Percentiles rank a stretch among this genome's conserved stretches.
Evolutionary conservation across 1,140 invertebrate species (phyloP).

Genomic region (Monochamus saltuarius): DNA sequence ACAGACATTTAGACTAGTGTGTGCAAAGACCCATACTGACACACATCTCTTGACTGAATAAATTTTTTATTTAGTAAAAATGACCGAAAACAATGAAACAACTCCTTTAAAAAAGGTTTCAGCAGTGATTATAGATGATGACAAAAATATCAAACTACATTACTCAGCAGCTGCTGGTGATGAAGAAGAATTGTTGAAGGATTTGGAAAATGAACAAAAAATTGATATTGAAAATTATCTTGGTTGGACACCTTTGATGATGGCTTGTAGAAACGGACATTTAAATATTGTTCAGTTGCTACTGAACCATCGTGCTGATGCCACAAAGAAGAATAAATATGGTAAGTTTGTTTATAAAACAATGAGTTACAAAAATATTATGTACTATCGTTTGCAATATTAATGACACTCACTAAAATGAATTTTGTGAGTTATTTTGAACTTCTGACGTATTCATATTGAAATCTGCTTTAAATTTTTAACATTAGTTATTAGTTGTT

Average conservation of each 20-base stretch:
- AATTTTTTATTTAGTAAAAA: too few species aligned
- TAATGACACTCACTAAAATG: too few species aligned
- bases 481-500: too few species aligned
- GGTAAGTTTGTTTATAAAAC: slow-evolving; percentile 44
- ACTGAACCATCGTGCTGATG: slow-evolving; percentile 49
- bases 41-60: too few species aligned
- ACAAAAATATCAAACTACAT: slow-evolving; percentile 44
- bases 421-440: too few species aligned
- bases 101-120: neutral
- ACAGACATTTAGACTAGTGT: too few species aligned
- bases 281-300: slow-evolving; percentile 50
- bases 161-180: slow-evolving; percentile 34
- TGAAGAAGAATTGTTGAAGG: slow-evolving; percentile 25
- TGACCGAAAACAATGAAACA: slow-evolving; percentile 1
- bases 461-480: too few species aligned
- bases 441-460: too few species aligned
- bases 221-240: slow-evolving; percentile 53
- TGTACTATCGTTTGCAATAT: too few species aligned
- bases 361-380: neutral
- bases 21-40: too few species aligned
- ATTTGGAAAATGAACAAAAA: slow-evolving; percentile 25
- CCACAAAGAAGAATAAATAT: slow-evolving; percentile 52
- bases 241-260: slow-evolving; percentile 59
- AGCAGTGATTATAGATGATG: slow-evolving; percentile 34
- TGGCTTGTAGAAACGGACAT: slow-evolving; percentile 55